Evolutionary conservation across 2,888 invertebrate species (phyloP), one percentile per base, ranked within the genome.

Genomic region (Periphyllus acericola): DNA sequence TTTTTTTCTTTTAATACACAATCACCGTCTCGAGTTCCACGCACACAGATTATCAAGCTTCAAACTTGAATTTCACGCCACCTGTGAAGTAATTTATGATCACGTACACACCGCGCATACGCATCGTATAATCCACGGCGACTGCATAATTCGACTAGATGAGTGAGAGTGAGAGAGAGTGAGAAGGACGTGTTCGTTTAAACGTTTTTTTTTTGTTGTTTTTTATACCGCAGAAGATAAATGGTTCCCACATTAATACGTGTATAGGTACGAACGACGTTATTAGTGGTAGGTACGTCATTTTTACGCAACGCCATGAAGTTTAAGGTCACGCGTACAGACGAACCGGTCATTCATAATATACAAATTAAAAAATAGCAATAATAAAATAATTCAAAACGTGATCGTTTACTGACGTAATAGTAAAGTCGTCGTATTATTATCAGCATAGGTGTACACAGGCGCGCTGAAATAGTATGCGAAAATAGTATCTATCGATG

Each of bases 311-410:
- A 86, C 55, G 9, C 4, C 29, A 11, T 25, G 71, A 79, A 86
- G 86, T 80, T 86, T 80, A 86, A 86, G 86, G 86, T 80, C 72
- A 60, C 36, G 17, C 11, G 29, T n/a, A n/a, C 46, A 25, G 36
- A 29, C n/a, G 36, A 79, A 86, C 71, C 40, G 79, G 72, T 72
- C 86, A 80, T 80, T 86, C 55, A 80, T 79, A 86, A 86, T 71
- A 60, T 83, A 52, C 6, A 36, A 36, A 36, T 36, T 46, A 46
- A 74, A 40, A n/a, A 84, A 66, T 66, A 81, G 11, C 4, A 71
- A n/a, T 17, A 76, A n/a, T 85, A 29, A 68, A 34, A 19, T 11
- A 40, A 72, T 55, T 66, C 74, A 11, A 83, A 83, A 75, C 60
- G 34, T 76, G 76, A 75, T 83, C 74, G 29, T 46, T 66, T 32